Base-by-base conservation (phyloP, 2,888 invertebrate genomes). In the Latrodectus hesperus region DNA sequence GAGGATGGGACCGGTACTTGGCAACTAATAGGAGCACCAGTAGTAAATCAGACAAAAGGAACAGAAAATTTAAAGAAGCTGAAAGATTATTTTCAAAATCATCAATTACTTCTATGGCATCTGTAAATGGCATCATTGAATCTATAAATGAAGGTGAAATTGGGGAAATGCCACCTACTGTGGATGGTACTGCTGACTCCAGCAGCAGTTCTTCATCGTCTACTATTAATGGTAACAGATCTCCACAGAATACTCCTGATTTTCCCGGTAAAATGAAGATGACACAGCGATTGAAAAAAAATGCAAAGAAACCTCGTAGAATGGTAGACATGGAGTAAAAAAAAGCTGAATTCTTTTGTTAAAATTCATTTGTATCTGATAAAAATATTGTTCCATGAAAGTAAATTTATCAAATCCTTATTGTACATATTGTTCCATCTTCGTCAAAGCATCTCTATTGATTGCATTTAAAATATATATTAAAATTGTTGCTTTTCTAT, bases 81-180 rank as follows among this genome's bases (percentile, higher is more conserved):
- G 99, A 99, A 92, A 94, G 99, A 91, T 93, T 99, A 12, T 99
- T 99, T 93, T 98, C 98, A 0, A 98, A 98, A 93, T 99, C 99
- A 10, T 99, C 99, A 52, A 99, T 99, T 90, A 99, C 99, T 16
- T 98, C 98, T 17, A 97, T 97, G 95, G 97, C 97, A 89, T 97
- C 97, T 93, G 88, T 88, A 0, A 88, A 88, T 51, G 83, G 88
- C 0, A 70, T 80, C 12, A 68, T 88, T 22, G 84, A 88, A 51
- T 60, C 64, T 12, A 38, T 68, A 9, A 94, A 95, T 94, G 67
- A 74, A n/a, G 53, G 65, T 14, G 74, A 72, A 17, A 5, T 67
- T 52, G 84, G 82, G 26, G 90, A 89, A 11, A 70, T 72, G 38
- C 72, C 53, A 22, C 16, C 79, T 9, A 17, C 67, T 6, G 26